These are phyloP conservation scores for Thymelicus lineola DNA, from an alignment of 2,888 invertebrate species.

Conservation along the genomic window DNA sequence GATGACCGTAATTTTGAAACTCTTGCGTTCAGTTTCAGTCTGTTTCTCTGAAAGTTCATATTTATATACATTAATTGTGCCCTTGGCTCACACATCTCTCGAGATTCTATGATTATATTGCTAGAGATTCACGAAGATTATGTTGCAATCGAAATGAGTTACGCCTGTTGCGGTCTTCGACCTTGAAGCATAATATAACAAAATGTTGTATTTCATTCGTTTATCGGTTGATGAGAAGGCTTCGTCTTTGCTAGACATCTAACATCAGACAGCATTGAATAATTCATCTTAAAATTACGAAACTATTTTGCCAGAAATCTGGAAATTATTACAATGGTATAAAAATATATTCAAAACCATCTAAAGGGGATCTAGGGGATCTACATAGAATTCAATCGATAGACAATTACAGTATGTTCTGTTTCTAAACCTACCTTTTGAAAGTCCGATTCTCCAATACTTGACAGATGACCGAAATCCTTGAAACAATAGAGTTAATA, in stretches of 20 bases:
- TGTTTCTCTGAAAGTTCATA: not conserved
- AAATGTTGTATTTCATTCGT: conserved; percentile 35
- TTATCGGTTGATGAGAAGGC: conserved; percentile 36
- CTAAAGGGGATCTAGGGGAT: not conserved
- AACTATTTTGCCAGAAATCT: not conserved
- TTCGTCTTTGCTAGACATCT: conserved; percentile 36
- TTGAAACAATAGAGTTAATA: too few species aligned
- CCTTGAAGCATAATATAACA: conserved; percentile 34
- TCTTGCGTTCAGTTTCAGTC: conserved; percentile 21
- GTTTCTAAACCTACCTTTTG: too few species aligned
- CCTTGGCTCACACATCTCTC: conserved; percentile 46
- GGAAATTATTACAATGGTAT: not conserved
- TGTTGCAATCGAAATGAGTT: conserved; percentile 36
- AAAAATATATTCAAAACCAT: too few species aligned
- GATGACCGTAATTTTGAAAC: conserved; percentile 27
- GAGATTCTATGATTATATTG: conserved; percentile 38
- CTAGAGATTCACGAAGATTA: conserved; percentile 32
- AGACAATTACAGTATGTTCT: too few species aligned
- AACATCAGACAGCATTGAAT: conserved; percentile 10
- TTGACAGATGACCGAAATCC: too few species aligned
- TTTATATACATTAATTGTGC: conserved; percentile 23
- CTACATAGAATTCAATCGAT: too few species aligned
- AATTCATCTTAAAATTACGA: conserved; percentile 27
- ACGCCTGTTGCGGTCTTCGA: conserved; percentile 33
- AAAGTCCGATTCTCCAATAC: not conserved